Base-by-base conservation (phyloP, 2,113 vertebrate genomes). In the Gambusia holbrooki region DNA sequence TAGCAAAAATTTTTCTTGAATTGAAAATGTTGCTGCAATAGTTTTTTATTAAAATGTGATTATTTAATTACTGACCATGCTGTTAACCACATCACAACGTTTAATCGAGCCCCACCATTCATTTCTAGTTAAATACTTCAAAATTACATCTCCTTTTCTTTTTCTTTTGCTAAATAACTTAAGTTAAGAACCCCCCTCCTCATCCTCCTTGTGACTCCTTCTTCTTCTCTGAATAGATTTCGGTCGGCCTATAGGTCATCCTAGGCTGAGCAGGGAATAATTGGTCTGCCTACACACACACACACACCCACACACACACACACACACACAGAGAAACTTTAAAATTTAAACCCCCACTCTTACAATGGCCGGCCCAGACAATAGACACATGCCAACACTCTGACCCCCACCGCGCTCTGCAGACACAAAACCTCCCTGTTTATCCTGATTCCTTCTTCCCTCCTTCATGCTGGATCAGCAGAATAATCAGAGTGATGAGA, bases 361-460 rank as follows among this genome's bases (percentile, higher is more conserved):
- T n/a, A 92, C 90, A 92, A 92, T 87, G 71, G 71, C 69, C 54
- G 6, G 27, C 33, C 37, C 74, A 80, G 74, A 93, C 93, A 94
- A 94, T 91, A 89, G 92, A 88, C 93, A 88, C 93, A 93, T 94
- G 92, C 91, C 92, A 80, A 79, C 84, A 77, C 72, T 71, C n/a
- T 84, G 76, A 89, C 81, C 89, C 90, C 84, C 85, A 78, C 30
- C 5, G 83, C 79, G 84, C 80, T 67, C 74, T 68, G 25, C 51
- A 51, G 66, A 45, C 85, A 87, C 84, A 86, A 74, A 84, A 74
- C 19, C 33, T 65, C 83, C 78, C 76, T 84, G 81, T 81, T 78
- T 74, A 25, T 80, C 78, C 71, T 71, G 45, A 64, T 25, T 71
- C 27, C 71, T 67, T 60, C 45, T 62, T 3, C 70, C 64, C 29